Evolutionary conservation across 2,797 vertebrate species (phyloP).

Genomic region (Melopsittacus undulatus): DNA sequence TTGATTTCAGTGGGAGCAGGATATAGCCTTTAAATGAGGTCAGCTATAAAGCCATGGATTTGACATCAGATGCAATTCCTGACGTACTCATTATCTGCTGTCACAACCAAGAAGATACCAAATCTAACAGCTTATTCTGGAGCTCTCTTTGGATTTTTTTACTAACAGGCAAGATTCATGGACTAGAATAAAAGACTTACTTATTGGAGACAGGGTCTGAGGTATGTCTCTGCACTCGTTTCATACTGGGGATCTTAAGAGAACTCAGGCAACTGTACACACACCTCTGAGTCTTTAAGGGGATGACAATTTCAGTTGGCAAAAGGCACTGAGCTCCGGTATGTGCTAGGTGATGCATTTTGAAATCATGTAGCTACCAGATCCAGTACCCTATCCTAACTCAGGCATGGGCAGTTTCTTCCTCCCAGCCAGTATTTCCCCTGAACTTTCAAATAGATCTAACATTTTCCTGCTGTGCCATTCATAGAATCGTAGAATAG

Average conservation of each 20-base stretch:
- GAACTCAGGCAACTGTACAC: background rate
- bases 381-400: background rate
- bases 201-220: background rate
- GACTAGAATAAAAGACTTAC: background rate
- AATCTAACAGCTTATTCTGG: slow-evolving; percentile 6
- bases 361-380: background rate
- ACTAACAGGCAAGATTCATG: background rate
- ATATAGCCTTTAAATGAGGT: slow-evolving; percentile 35
- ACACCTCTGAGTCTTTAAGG: background rate
- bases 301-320: background rate
- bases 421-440: background rate
- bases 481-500: background rate
- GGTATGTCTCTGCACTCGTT: background rate
- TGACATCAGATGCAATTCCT: slow-evolving; percentile 33
- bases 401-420: background rate
- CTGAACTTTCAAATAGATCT: background rate
- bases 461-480: background rate
- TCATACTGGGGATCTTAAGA: background rate
- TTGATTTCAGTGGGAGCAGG: background rate
- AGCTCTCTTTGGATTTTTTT: background rate
- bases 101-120: background rate
- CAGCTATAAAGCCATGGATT: background rate
- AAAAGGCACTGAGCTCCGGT: background rate
- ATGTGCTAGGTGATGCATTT: background rate
- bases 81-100: slow-evolving; percentile 32